phyloP scores from a whole-genome alignment of 2,888 invertebrate species.

The Microplitis manilae region DNA sequence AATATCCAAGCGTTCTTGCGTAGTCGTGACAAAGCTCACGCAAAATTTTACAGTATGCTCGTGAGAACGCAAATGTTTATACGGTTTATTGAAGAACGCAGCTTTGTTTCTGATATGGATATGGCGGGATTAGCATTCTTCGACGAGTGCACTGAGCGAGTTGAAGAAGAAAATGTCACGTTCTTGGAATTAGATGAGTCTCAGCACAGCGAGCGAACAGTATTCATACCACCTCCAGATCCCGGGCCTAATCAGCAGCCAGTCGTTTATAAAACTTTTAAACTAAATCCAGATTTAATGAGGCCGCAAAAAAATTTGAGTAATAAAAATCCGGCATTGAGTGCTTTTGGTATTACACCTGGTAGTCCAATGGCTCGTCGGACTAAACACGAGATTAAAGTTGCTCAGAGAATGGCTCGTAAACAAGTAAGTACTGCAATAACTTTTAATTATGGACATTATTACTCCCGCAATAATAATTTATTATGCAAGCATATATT shows the following conservation, averaged over 20 bases:
- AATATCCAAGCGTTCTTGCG: constrained; percentile 92
- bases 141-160: constrained; percentile 95
- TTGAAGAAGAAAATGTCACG: constrained; percentile 71
- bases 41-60: constrained; percentile 90
- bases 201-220: constrained; percentile 88
- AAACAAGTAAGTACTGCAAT: constrained; percentile 67
- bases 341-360: constrained; percentile 74
- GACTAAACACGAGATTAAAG: constrained; percentile 95
- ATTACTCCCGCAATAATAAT: neutral
- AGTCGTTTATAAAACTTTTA: constrained; percentile 75
- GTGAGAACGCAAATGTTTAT: constrained; percentile 98
- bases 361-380: constrained; percentile 93
- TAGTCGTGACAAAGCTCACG: constrained; percentile 90
- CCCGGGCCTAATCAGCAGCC: constrained; percentile 72
- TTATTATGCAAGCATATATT: neutral
- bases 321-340: constrained; percentile 65
- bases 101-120: constrained; percentile 98
- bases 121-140: constrained; percentile 93
- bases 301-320: constrained; percentile 66
- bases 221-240: constrained; percentile 96
- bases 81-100: constrained; percentile 97
- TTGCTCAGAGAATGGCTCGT: constrained; percentile 87
- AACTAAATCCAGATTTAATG: constrained; percentile 77
- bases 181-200: constrained; percentile 87
- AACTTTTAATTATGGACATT: constrained; percentile 6